A percentile compares a stretch with the other conserved stretches of the same genome.
Conservation (phyloP, 2,113 vertebrate genomes). For the Silurus glanis region DNA sequence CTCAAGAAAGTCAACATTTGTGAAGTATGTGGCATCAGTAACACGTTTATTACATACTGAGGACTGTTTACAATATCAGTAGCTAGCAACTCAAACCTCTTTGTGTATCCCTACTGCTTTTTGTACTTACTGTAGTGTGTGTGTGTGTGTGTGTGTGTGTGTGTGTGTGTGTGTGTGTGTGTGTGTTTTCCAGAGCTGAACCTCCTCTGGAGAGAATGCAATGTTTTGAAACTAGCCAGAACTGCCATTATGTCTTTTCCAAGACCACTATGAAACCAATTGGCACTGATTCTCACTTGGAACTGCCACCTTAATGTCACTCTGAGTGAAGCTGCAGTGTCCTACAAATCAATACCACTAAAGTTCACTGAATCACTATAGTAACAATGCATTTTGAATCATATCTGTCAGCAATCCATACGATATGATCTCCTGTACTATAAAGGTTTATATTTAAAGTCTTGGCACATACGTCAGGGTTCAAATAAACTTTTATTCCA, state of each 20-base stretch:
- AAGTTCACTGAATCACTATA: background rate
- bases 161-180: background rate
- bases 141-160: background rate
- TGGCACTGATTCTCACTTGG: background rate
- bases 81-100: background rate
- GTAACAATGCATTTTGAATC: background rate
- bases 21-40: background rate
- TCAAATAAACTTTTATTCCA: background rate
- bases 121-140: background rate
- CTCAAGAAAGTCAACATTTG: background rate
- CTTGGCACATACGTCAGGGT: background rate
- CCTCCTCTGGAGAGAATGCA: background rate
- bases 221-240: slow-evolving; percentile 26
- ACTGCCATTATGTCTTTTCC: slow-evolving; percentile 9
- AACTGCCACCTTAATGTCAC: background rate
- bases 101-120: background rate
- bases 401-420: background rate
- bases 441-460: background rate
- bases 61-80: background rate
- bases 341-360: background rate
- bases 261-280: background rate
- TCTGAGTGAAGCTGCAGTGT: background rate
- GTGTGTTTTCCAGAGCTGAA: background rate
- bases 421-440: background rate
- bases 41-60: background rate